Evolutionary conservation across 1,140 invertebrate species (phyloP), one percentile per base, ranked within the genome.

Genomic region (Geopemphigus sp.): DNA sequence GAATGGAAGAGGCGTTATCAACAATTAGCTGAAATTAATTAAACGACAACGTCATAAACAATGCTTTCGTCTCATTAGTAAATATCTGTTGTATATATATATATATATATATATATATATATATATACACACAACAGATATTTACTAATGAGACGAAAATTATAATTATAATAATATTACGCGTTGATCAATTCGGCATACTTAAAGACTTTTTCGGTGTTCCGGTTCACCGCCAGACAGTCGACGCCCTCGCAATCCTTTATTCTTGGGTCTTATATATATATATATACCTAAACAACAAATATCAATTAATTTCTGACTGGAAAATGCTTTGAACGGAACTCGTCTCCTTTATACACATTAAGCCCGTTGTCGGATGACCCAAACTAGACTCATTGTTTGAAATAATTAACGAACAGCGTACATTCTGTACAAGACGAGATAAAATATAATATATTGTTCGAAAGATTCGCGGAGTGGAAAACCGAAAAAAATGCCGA

Each of bases 111-210:
- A 57, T 26, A 59, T 15, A 59, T 24, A 29, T 29, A 19, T 6
- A 26, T 61, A 61, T 22, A 19, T 64, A 64, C 26, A 17, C 32
- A 39, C 2, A 8, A 17, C 19, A 32, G 14, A 32, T 32, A n/a
- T 64, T 39, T 19, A 39, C 61, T 64, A 64, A 64, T 32, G 29
- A 39, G 26, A n/a, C 19, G 61, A 32, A 4, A 64, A 64, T 32
- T 32, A 64, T 64, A 39, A 39, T 39, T n/a, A 39, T 64, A 64
- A 19, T 39, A 39, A 39, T 64, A 29, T 64, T 64, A 64, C 19
- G 61, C 14, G 50, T 70, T 70, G 50, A 70, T 70, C 66, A 70
- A 70, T 70, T 70, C 47, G 12, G 17, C 26, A 63, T 63, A 11
- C 19, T 29, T 39, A 64, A 32, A 24, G 8, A 39, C 29, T 29